These are phyloP conservation scores for Acanthoscelides obtectus DNA, from an alignment of 2,888 invertebrate species.

Conservation along the genomic window DNA sequence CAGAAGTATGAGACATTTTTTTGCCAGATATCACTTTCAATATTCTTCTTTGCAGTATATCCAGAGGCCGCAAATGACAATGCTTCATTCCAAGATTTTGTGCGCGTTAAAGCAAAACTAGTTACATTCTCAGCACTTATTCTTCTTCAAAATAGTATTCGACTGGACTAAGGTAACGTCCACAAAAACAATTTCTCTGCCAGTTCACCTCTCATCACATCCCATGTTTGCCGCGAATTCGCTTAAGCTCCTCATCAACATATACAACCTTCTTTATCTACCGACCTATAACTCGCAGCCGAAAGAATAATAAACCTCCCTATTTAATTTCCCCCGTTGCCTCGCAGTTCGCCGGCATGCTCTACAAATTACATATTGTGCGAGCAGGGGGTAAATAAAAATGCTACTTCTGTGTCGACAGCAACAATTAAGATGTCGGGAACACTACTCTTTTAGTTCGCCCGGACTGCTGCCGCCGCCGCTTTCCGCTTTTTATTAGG, in stretches of 20 bases:
- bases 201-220: neutral
- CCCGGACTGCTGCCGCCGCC: neutral
- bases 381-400: constrained; percentile 5
- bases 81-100: too few species aligned
- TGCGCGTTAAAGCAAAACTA: too few species aligned
- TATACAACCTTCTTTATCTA: neutral
- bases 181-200: neutral
- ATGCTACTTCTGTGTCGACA: constrained; percentile 1
- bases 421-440: neutral
- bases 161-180: too few species aligned
- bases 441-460: neutral
- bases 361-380: neutral
- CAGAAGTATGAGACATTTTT: too few species aligned
- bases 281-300: neutral
- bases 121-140: too few species aligned
- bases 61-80: too few species aligned
- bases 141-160: too few species aligned
- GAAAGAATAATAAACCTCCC: neutral
- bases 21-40: too few species aligned
- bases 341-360: neutral
- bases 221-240: neutral
- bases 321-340: neutral
- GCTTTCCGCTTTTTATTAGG: neutral
- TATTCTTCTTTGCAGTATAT: too few species aligned
- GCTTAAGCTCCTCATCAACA: neutral